Evolutionary conservation across 2,797 vertebrate species (phyloP).

Genomic region (Pipistrellus pipistrellus): DNA sequence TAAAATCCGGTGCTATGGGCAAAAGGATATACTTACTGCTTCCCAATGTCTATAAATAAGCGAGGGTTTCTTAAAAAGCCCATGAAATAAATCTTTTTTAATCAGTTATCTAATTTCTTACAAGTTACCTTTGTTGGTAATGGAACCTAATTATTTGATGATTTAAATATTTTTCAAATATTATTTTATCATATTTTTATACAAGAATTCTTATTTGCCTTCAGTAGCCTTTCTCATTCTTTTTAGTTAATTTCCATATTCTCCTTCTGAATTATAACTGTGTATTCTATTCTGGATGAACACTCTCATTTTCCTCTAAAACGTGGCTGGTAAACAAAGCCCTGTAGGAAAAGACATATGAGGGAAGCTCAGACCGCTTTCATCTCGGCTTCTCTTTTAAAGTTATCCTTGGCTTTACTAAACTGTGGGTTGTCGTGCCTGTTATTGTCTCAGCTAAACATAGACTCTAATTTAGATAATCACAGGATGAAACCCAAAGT

Average conservation of each 20-base stretch:
- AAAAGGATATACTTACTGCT: slow-evolving; percentile 4
- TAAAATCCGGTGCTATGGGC: background rate
- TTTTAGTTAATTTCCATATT: slow-evolving; percentile 6
- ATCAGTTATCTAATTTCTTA: slow-evolving; percentile 28
- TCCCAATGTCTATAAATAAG: slow-evolving; percentile 71
- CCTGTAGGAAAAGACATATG: background rate
- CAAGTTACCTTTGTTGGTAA: background rate
- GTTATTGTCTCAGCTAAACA: slow-evolving; percentile 75
- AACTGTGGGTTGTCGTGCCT: slow-evolving; percentile 56
- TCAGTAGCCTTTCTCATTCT: background rate
- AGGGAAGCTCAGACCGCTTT: slow-evolving; percentile 14
- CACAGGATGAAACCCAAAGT: slow-evolving; percentile 73
- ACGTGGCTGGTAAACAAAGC: slow-evolving; percentile 62
- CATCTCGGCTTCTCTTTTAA: slow-evolving; percentile 67
- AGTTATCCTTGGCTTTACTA: slow-evolving; percentile 59
- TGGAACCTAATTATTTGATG: background rate
- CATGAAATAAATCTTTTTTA: slow-evolving; percentile 21
- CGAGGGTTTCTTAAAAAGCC: slow-evolving; percentile 1
- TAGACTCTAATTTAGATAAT: slow-evolving; percentile 82
- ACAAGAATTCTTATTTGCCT: background rate
- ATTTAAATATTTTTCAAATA: slow-evolving; percentile 25
- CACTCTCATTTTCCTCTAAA: slow-evolving; percentile 53
- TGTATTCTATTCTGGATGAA: slow-evolving; percentile 43
- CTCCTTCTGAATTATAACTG: slow-evolving; percentile 46
- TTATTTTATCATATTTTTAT: background rate